Evolutionary conservation across 2,797 vertebrate species (phyloP).

Genomic region (Peromyscus eremicus): DNA sequence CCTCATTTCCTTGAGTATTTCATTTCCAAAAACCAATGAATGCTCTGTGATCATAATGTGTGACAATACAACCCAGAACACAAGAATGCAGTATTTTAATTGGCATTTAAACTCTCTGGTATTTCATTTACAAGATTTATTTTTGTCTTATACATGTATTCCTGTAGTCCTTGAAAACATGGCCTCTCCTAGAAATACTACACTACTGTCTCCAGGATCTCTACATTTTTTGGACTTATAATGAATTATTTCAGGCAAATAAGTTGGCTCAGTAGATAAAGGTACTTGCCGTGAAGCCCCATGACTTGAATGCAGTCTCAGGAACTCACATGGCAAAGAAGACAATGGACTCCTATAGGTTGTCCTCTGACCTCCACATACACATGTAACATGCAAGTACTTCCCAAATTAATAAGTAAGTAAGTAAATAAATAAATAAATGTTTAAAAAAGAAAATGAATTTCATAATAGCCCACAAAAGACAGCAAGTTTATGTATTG

Average conservation of each 20-base stretch:
- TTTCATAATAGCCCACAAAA: background rate
- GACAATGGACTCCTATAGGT: background rate
- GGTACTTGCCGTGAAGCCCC: background rate
- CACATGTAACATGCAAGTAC: background rate
- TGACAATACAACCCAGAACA: slow-evolving; percentile 54
- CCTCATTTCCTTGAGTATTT: slow-evolving; percentile 53
- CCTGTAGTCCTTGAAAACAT: background rate
- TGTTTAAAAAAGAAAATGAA: background rate
- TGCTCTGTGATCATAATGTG: slow-evolving; percentile 46
- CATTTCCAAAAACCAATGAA: slow-evolving; percentile 70
- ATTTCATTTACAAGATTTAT: slow-evolving; percentile 42
- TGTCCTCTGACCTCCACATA: background rate
- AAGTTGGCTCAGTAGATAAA: background rate
- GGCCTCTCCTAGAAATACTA: background rate
- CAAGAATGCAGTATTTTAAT: slow-evolving; percentile 59
- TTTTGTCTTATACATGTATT: background rate
- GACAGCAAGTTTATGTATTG: background rate
- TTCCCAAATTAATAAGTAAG: background rate
- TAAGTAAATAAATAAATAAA: background rate
- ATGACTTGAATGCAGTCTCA: background rate
- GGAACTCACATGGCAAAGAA: background rate
- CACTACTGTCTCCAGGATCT: background rate
- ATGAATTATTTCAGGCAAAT: slow-evolving; percentile 22
- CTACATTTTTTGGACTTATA: background rate
- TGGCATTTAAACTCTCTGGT: slow-evolving; percentile 43